These are phyloP conservation scores for Setipinna tenuifilis DNA, from an alignment of 2,797 vertebrate genomes.

Conservation along the genomic window DNA sequence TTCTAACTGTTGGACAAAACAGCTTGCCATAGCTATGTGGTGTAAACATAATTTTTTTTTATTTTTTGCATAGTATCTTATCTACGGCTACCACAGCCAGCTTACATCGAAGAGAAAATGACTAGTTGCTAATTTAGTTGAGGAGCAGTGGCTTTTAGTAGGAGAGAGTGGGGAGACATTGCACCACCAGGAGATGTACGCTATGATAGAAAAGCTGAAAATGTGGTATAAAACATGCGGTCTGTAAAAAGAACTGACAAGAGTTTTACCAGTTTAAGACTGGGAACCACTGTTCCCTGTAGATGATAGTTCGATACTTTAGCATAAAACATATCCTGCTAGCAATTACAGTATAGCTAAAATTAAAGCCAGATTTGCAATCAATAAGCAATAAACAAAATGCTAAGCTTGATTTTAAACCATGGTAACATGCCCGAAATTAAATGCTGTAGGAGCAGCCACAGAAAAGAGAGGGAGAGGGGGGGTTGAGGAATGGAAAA, in stretches of 20 bases:
- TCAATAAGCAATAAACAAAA: conserved; percentile 84
- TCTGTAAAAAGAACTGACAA: not conserved
- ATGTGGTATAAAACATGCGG: not conserved
- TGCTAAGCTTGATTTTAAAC: conserved; percentile 73
- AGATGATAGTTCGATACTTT: conserved; percentile 2
- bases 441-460: conserved; percentile 73
- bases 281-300: not conserved
- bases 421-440: conserved; percentile 73
- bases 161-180: not conserved
- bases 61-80: not conserved
- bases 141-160: not conserved
- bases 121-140: not conserved
- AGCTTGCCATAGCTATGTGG: not conserved
- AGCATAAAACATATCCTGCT: conserved; percentile 65
- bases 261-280: not conserved
- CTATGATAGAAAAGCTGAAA: not conserved
- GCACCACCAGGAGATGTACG: not conserved
- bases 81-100: not conserved
- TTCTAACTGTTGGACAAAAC: not conserved
- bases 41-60: not conserved
- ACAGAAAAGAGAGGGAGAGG: conserved; percentile 58
- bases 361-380: conserved; percentile 79
- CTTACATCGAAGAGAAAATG: not conserved
- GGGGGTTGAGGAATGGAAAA: conserved; percentile 48
- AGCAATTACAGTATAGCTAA: conserved; percentile 79